Evolutionary conservation across 1,140 invertebrate genomes (phyloP).

Genomic region (Oppia nitens): DNA sequence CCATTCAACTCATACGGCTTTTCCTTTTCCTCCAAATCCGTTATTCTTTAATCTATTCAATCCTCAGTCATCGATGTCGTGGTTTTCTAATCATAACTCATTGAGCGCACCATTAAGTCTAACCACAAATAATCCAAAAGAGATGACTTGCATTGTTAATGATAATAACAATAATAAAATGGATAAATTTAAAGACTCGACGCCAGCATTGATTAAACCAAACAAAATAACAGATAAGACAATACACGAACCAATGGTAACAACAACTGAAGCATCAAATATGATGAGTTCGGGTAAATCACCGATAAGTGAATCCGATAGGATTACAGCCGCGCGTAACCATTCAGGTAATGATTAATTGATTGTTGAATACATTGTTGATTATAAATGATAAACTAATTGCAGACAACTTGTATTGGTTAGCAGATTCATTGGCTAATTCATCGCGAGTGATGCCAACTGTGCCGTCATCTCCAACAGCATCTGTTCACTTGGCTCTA

Average conservation of each 20-base stretch:
- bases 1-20: not conserved
- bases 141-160: not conserved
- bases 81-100: not conserved
- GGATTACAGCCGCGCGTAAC: not conserved
- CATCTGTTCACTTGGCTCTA: not conserved
- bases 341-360: not conserved
- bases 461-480: not conserved
- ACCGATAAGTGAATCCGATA: not conserved
- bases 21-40: not conserved
- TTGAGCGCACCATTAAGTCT: not conserved
- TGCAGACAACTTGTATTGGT: not conserved
- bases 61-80: not conserved
- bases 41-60: not conserved
- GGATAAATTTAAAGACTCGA: not conserved
- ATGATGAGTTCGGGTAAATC: not conserved
- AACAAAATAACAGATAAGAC: not conserved
- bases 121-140: not conserved
- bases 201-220: not conserved
- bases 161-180: not conserved
- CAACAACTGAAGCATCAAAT: not conserved
- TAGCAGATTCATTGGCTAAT: not conserved
- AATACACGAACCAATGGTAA: not conserved
- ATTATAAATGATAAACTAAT: no score
- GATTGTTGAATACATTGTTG: not conserved
- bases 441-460: not conserved